Evolutionary conservation across 2,888 invertebrate species (phyloP).

Genomic region (Drosophila phalerata): DNA sequence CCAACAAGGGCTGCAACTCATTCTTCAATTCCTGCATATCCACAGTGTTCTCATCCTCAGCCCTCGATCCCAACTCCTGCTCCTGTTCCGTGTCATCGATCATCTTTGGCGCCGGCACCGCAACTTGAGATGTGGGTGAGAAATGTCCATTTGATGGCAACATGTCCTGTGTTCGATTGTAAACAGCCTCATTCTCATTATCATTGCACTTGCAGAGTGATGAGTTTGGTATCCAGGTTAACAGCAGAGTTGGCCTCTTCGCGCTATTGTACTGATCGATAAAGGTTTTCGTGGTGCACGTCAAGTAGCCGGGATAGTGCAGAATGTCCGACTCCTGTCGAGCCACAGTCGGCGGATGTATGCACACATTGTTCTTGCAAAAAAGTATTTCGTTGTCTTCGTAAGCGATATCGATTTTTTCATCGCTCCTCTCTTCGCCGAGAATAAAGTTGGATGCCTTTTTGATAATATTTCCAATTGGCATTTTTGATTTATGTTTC

Average conservation of each 20-base stretch:
- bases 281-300: slow-evolving; percentile 93
- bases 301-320: slow-evolving; percentile 96
- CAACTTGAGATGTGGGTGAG: slow-evolving; percentile 47
- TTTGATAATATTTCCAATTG: slow-evolving; percentile 91
- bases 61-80: slow-evolving; percentile 27
- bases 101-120: slow-evolving; percentile 60
- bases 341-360: slow-evolving; percentile 95
- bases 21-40: slow-evolving; percentile 85
- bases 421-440: slow-evolving; percentile 89
- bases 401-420: slow-evolving; percentile 88
- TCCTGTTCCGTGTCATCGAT: slow-evolving; percentile 54
- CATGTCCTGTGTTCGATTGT: slow-evolving; percentile 88
- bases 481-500: slow-evolving; percentile 87
- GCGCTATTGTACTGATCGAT: slow-evolving; percentile 91
- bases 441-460: slow-evolving; percentile 93
- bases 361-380: slow-evolving; percentile 98
- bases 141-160: slow-evolving; percentile 46
- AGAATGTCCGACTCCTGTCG: slow-evolving; percentile 93
- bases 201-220: slow-evolving; percentile 93
- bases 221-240: slow-evolving; percentile 98
- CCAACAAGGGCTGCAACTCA: slow-evolving; percentile 85
- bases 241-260: slow-evolving; percentile 92
- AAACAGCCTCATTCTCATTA: slow-evolving; percentile 34
- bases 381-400: slow-evolving; percentile 94
- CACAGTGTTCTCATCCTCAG: slow-evolving; percentile 77